Percentiles rank a stretch among this genome's conserved stretches.
phyloP scores from a whole-genome alignment of 1,140 invertebrate species.

The Mizuhopecten yessoensis region DNA sequence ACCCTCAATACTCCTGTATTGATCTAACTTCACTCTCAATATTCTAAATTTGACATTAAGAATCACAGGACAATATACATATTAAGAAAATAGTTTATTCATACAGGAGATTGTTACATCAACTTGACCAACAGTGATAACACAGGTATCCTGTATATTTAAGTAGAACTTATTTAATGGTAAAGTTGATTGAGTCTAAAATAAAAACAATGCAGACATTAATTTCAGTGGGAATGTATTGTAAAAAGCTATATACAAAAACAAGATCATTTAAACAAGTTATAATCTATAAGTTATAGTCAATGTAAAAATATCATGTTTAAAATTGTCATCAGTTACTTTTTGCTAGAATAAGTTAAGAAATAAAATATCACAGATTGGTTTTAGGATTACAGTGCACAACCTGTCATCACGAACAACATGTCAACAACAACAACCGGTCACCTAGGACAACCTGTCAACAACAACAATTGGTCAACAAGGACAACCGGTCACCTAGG shows the following conservation, averaged over 20 bases:
- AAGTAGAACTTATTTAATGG: too few species aligned
- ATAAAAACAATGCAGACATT: background rate
- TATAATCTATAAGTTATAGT: background rate
- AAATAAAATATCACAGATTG: background rate
- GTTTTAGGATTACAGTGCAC: background rate
- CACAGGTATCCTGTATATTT: too few species aligned
- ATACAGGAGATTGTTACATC: too few species aligned
- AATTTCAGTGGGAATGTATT: background rate
- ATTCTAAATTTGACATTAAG: too few species aligned
- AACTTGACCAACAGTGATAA: too few species aligned
- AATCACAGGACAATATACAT: too few species aligned
- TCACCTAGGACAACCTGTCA: background rate
- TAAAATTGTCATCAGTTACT: background rate
- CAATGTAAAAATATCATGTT: too few species aligned
- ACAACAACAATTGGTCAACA: background rate
- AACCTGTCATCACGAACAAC: background rate
- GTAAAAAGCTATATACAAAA: background rate
- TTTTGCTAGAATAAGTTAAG: background rate
- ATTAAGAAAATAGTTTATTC: too few species aligned
- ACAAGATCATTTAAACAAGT: background rate
- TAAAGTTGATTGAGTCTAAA: background rate
- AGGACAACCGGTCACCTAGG: background rate
- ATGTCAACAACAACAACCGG: too few species aligned
- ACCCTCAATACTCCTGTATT: too few species aligned
- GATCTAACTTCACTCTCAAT: too few species aligned